These are phyloP conservation scores for Phrynosoma blainvillii DNA, from an alignment of 2,113 vertebrate species.

Conservation along the genomic window DNA sequence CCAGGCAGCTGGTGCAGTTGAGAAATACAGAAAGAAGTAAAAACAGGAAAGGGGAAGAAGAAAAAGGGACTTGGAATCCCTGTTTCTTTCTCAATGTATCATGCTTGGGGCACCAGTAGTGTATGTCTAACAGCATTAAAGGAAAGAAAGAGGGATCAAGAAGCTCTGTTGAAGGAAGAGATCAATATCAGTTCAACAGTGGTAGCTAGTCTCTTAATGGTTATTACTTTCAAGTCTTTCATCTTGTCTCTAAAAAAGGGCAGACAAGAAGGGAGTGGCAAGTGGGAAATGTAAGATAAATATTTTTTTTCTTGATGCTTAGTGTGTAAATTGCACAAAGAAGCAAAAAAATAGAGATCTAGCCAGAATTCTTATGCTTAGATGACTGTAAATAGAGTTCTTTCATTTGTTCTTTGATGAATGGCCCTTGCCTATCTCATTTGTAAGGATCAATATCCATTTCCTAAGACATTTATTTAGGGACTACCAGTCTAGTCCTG, in stretches of 20 bases:
- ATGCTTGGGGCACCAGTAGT: slow-evolving; percentile 24
- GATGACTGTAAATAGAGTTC: slow-evolving; percentile 51
- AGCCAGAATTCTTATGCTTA: slow-evolving; percentile 41
- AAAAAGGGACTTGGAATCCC: slow-evolving; percentile 30
- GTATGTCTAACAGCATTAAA: slow-evolving; percentile 37
- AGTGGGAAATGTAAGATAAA: slow-evolving; percentile 40
- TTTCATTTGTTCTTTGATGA: slow-evolving; percentile 63
- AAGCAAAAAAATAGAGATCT: slow-evolving; percentile 15
- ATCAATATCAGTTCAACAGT: not conserved
- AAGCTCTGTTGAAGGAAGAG: slow-evolving; percentile 20
- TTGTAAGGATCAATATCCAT: slow-evolving; percentile 65
- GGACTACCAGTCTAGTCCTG: slow-evolving; percentile 46
- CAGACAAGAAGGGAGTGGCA: not conserved
- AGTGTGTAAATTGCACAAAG: slow-evolving; percentile 9
- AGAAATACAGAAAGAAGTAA: slow-evolving; percentile 8
- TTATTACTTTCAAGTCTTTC: slow-evolving; percentile 32
- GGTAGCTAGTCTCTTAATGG: slow-evolving; percentile 22
- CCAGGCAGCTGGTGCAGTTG: not conserved
- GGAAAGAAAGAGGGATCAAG: not conserved
- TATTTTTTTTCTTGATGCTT: slow-evolving; percentile 35
- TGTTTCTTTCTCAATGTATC: slow-evolving; percentile 36
- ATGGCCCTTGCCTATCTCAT: slow-evolving; percentile 51
- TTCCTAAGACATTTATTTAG: slow-evolving; percentile 67
- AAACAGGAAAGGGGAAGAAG: not conserved
- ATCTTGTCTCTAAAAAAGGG: slow-evolving; percentile 30